Percentiles rank a stretch among this genome's conserved stretches.
phyloP scores from a whole-genome alignment of 2,888 invertebrate species.

The Patella depressa region DNA sequence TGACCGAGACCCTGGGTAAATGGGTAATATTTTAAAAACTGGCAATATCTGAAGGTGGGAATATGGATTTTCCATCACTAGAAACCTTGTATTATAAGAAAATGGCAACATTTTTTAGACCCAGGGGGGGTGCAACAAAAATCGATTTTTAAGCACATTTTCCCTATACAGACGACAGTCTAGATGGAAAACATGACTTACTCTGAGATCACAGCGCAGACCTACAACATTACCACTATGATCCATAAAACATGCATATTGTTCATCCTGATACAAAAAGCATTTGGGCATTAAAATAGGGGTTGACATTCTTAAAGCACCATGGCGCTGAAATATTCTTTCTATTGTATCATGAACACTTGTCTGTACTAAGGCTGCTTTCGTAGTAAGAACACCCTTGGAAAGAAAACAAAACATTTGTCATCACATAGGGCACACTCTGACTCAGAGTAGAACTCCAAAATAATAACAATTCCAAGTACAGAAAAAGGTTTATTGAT shows the following conservation, averaged over 20 bases:
- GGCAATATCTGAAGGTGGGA: too few relatives aligned
- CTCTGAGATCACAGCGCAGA: slow-evolving; percentile 84
- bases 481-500: too few relatives aligned
- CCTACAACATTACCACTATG: slow-evolving; percentile 87
- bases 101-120: too few relatives aligned
- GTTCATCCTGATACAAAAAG: slow-evolving; percentile 54
- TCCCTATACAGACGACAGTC: too few relatives aligned
- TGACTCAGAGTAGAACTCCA: too few relatives aligned
- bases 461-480: too few relatives aligned
- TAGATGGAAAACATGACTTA: slow-evolving; percentile 36
- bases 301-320: slow-evolving; percentile 84
- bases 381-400: slow-evolving; percentile 47
- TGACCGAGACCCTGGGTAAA: too few relatives aligned
- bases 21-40: too few relatives aligned
- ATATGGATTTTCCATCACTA: too few relatives aligned
- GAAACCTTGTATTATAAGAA: too few relatives aligned
- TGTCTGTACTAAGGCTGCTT: slow-evolving; percentile 72
- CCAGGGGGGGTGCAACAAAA: too few relatives aligned
- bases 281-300: slow-evolving; percentile 83
- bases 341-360: slow-evolving; percentile 73
- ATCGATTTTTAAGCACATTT: too few relatives aligned
- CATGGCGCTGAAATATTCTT: slow-evolving; percentile 72
- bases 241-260: slow-evolving; percentile 86
- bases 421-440: neutral
- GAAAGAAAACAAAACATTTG: slow-evolving; percentile 19